A percentile compares a stretch with the other conserved stretches of the same genome.
phyloP scores from a whole-genome alignment of 2,113 vertebrate species.

The Phyllopteryx taeniolatus region DNA sequence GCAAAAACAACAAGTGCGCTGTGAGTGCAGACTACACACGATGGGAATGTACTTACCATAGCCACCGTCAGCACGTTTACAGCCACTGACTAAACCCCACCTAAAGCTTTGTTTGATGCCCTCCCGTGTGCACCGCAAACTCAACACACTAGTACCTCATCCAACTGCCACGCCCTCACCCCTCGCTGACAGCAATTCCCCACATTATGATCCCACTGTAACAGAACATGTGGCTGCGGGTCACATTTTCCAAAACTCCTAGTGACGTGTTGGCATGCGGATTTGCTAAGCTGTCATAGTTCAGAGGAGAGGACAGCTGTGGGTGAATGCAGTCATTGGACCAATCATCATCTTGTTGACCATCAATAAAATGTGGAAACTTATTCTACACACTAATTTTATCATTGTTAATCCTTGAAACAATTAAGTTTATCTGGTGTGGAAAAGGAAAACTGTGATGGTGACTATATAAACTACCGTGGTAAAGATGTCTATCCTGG shows the following conservation, averaged over 20 bases:
- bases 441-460: no score
- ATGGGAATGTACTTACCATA: slow-evolving; percentile 60
- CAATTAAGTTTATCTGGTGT: no score
- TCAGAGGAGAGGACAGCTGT: not conserved
- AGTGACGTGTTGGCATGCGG: not conserved
- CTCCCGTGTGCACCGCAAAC: slow-evolving; percentile 34
- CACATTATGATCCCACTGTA: not conserved
- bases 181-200: slow-evolving; percentile 12
- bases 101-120: slow-evolving; percentile 48
- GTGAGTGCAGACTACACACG: slow-evolving; percentile 47
- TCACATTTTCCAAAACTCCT: not conserved
- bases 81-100: slow-evolving; percentile 49
- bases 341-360: not conserved
- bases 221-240: not conserved
- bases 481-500: no score
- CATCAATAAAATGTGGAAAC: no score
- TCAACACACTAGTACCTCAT: slow-evolving; percentile 13
- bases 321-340: not conserved
- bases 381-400: no score
- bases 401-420: no score
- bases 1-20: slow-evolving; percentile 47
- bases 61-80: slow-evolving; percentile 63
- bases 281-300: not conserved
- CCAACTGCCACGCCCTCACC: slow-evolving; percentile 36
- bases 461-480: no score